Base-by-base conservation (phyloP, 2,113 vertebrate genomes). In the Grallaria varia region DNA sequence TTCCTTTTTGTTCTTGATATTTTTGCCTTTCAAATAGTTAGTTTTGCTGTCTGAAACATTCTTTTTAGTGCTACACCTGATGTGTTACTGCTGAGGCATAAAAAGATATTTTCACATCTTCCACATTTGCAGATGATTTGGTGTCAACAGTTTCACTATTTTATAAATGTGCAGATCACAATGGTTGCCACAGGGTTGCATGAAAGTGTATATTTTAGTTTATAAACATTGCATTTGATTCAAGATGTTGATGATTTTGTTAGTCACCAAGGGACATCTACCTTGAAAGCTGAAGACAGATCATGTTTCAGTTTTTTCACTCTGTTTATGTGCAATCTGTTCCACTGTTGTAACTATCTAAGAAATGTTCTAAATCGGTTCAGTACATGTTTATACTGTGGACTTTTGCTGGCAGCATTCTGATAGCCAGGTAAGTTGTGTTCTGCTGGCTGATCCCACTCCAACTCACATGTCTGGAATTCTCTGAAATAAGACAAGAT, bases 71-170 rank as follows among this genome's bases (percentile, higher is more conserved):
- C 45, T 63, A 42, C 16, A 30, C 71, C 80, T 82, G 67, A 68
- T 92, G 68, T 77, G 67, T 80, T 96, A 95, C 90, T 91, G 85
- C 75, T 87, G 44, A 17, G 17, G 81, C 14, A 71, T 90, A 94
- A 82, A 78, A 59, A 87, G 71, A 52, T 89, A 91, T 96, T 95
- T 87, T 97, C 95, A 90, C 56, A 92, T 97, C 85, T 94, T 97
- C 73, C 71, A 77, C 56, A 55, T 96, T 95, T 95, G 82, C 84
- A 93, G 83, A 83, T 95, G 37, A 89, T 35, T 49, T 66, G n/a
- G 10, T 80, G 83, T 62, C 50, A 87, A 63, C 88, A 84, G 14
- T 93, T 96, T 93, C 91, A 73, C 83, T 94, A 31, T 90, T 94
- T 95, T 87, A 93, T 71, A 83, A 71, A 89, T 6, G 14, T 64